Conservation (phyloP, 2,888 invertebrate species). For the Andrena bucephala region DNA sequence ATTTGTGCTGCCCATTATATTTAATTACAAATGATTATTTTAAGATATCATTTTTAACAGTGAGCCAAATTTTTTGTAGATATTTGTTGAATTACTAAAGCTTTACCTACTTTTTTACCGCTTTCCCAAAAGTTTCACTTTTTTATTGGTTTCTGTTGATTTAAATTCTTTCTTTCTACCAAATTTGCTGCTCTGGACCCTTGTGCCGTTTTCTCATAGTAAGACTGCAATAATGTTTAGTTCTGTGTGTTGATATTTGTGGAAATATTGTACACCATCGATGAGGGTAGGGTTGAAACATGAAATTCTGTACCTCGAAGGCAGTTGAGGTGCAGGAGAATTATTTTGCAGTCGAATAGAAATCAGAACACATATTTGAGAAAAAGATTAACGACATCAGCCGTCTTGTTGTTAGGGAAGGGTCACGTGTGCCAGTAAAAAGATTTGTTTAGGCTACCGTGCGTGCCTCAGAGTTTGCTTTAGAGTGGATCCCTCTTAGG, state of each 20-base stretch:
- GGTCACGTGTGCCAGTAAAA: constrained; percentile 23
- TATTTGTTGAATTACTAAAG: no score
- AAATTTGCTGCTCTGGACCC: neutral
- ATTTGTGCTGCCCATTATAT: no score
- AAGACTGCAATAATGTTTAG: constrained; percentile 23
- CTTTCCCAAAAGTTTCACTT: no score
- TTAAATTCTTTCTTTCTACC: no score
- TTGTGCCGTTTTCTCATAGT: constrained; percentile 4
- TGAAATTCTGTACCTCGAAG: no score
- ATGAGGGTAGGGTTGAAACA: no score
- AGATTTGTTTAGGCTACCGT: constrained; percentile 59
- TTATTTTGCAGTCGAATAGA: neutral
- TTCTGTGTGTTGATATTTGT: neutral
- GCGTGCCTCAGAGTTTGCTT: constrained; percentile 35
- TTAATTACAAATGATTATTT: no score
- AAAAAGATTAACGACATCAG: constrained; percentile 29
- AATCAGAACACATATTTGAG: constrained; percentile 16
- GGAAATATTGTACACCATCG: no score
- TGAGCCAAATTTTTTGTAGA: no score
- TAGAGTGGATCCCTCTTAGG: constrained; percentile 14
- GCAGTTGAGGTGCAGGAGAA: neutral
- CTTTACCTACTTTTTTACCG: no score
- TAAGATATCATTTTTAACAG: no score
- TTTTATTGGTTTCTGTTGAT: no score
- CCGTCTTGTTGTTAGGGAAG: neutral